Base-by-base conservation (phyloP, 2,888 invertebrate genomes). In the Colletes collaris region DNA sequence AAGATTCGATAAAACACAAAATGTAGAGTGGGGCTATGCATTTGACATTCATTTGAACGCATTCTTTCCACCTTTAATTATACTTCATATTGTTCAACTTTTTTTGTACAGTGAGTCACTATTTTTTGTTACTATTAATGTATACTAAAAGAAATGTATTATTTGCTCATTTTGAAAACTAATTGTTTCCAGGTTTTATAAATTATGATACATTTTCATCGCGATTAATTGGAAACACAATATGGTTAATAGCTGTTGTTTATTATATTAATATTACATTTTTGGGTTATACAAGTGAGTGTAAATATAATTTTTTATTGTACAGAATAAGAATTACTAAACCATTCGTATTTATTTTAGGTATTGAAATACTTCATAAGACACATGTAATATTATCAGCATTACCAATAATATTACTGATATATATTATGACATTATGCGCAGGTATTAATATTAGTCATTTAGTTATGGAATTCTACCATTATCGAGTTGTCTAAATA, bases 21-120 rank as follows among this genome's bases (percentile, higher is more conserved):
- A 97, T 93, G 98, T 99, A 86, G 99, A 99, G 93, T 99, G 99
- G 99, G 99, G 98, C 5, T 99, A 98, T 93, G 97, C 98, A 19
- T 99, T 99, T 93, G 99, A 99, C 93, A 98, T 99, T 5, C 99
- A 99, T 94, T 95, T 99, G 88, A 99, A 99, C 94, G 99, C 99
- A 3, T 98, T 99, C 93, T 99, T 99, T 93, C 99, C 99, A n/a
- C 96, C 99, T 1, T 94, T 99, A 16, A 96, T 98, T 83, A 95
- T 99, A 87, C 94, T 99, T 72, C 99, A 99, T 93, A 97, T 98
- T 88, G 95, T 99, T 88, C 97, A 99, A 92, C 95, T 99, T 69
- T 95, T 98, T 86, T 95, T 99, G 81, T 98, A 97, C 91, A 95
- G 97, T 96, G 92, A 95, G 94, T 46, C 1, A 40, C 4, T 2